Percentiles rank a stretch among this genome's conserved stretches.
Conservation (phyloP, 2,797 vertebrate genomes). For the Halcyon badia region DNA sequence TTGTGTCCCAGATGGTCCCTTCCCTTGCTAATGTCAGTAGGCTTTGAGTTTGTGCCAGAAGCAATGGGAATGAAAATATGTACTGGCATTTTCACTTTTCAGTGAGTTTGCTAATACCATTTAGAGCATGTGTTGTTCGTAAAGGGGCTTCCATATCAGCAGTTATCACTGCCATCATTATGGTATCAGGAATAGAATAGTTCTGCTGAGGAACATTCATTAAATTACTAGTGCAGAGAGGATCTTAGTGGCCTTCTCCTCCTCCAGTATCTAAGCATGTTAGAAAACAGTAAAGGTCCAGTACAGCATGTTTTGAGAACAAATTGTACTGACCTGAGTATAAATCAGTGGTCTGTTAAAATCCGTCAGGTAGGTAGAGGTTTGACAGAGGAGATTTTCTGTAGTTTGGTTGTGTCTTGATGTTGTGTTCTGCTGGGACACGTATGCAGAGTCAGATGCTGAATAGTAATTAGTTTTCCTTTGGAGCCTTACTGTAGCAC, state of each 20-base stretch:
- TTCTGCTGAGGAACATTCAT: not conserved
- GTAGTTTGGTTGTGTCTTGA: not conserved
- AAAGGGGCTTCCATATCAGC: not conserved
- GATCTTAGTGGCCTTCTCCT: not conserved
- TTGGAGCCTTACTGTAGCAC: not conserved
- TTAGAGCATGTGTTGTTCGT: not conserved
- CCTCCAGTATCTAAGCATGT: not conserved
- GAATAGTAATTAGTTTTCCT: constrained; percentile 24
- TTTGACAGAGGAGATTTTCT: not conserved
- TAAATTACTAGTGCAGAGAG: not conserved
- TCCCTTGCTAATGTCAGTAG: constrained; percentile 17
- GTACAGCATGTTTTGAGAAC: not conserved
- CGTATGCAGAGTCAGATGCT: not conserved
- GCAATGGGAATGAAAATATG: not conserved
- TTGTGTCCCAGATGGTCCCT: constrained; percentile 27
- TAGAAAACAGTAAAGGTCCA: not conserved
- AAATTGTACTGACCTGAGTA: not conserved
- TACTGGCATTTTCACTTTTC: constrained; percentile 40
- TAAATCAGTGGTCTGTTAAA: not conserved
- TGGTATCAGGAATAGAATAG: not conserved
- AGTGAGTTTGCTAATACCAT: not conserved
- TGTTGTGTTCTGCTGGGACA: not conserved
- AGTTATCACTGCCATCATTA: not conserved
- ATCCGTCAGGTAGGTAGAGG: not conserved
- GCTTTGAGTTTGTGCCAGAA: constrained; percentile 35